These are phyloP conservation scores for Mya arenaria DNA, from an alignment of 1,140 invertebrate genomes.

Conservation along the genomic window DNA sequence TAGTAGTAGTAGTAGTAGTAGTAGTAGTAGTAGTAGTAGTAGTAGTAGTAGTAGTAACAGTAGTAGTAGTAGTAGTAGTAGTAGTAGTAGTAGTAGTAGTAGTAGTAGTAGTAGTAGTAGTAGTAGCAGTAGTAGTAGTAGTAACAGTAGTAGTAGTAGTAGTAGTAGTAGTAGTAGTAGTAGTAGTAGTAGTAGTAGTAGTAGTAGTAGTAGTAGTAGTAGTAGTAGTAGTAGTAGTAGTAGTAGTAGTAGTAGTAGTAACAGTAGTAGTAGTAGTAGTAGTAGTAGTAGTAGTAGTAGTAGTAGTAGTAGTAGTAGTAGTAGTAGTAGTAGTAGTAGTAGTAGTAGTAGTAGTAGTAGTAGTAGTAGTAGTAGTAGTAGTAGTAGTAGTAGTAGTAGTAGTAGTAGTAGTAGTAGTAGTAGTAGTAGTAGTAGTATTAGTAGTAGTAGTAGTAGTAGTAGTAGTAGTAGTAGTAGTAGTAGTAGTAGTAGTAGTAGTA, in stretches of 20 bases:
- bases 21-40: conserved; percentile 6
- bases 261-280: neutral
- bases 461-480: neutral
- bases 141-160: neutral
- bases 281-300: neutral
- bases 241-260: neutral
- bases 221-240: neutral
- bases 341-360: neutral
- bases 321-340: neutral
- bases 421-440: neutral
- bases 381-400: neutral
- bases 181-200: neutral
- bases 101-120: conserved; percentile 17
- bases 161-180: neutral
- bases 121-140: conserved; percentile 3
- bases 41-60: conserved; percentile 2
- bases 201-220: neutral
- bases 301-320: neutral
- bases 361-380: neutral
- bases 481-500: neutral
- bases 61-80: neutral
- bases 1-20: neutral
- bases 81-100: conserved; percentile 9
- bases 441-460: neutral
- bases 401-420: neutral